Base-by-base conservation (phyloP, 2,113 vertebrate genomes). In the Misgurnus mizolepis region DNA sequence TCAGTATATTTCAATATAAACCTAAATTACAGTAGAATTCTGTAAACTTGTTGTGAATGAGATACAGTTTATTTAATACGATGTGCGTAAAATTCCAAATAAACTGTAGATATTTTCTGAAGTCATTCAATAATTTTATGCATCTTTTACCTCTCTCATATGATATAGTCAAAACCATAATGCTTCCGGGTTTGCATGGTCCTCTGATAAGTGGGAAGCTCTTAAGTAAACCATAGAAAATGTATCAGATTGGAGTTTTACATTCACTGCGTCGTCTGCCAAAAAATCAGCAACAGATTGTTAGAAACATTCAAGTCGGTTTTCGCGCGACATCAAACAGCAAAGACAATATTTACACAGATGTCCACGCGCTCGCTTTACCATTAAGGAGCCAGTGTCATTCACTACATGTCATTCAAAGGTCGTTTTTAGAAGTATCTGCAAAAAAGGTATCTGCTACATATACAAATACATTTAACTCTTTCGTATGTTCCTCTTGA, bases 361-460 rank as follows among this genome's bases (percentile, higher is more conserved):
- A 2, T 65, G 1, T 40, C 65, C 27, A 62, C 3, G 11, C 65
- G 17, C 18, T 7, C 9, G 27, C 69, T 34, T 18, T 6, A 7
- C 17, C 50, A 10, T 34, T 78, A 43, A 67, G 4, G n/a, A 67
- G 11, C 22, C 64, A 18, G 40, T 58, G 56, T 14, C 9, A 56
- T 41, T 70, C 73, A 5, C 47, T 78, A 18, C 39, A 78, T 22
- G 8, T 53, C 45, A 34, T 4, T 9, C 61, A 17, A 74, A 74
- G 80, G 82, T 74, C 82, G 34, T 67, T 79, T 72, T 53, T 79
- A 18, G 82, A 60, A 18, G 76, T 47, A 3, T 5, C 45, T 8
- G 22, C 40, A 0, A 79, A 69, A 9, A 55, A 83, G 87, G 87
- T 86, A 82, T 7, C 47, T 8, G 4, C 1, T 66, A 55, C 27